These are phyloP conservation scores for Rhamphomyia laevipes DNA, from an alignment of 2,888 invertebrate species.

Conservation along the genomic window DNA sequence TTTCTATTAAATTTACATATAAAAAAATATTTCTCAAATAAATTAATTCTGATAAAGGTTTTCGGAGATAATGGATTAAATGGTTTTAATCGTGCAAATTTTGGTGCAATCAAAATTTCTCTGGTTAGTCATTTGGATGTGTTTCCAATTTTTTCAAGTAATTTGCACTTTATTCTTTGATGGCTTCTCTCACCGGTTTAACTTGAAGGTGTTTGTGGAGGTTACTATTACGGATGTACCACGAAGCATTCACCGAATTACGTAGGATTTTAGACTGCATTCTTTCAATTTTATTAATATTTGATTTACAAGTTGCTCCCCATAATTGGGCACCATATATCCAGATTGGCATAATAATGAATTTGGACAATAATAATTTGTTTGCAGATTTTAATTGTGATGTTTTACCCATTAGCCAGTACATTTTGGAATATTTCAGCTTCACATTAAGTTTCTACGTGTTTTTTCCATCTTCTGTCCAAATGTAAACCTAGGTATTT, in stretches of 20 bases:
- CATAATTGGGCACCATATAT: slow-evolving; percentile 1
- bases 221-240: slow-evolving; percentile 1
- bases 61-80: too few relatives aligned
- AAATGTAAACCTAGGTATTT: too few relatives aligned
- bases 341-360: slow-evolving; percentile 2
- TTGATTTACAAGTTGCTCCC: background rate
- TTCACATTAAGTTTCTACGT: slow-evolving; percentile 1
- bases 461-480: background rate
- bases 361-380: slow-evolving; percentile 1
- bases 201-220: background rate
- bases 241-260: slow-evolving; percentile 1
- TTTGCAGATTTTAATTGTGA: background rate
- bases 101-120: too few relatives aligned
- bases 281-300: background rate
- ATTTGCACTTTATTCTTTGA: too few relatives aligned
- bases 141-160: too few relatives aligned
- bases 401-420: slow-evolving; percentile 1
- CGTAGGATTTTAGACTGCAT: slow-evolving; percentile 1
- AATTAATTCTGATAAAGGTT: too few relatives aligned
- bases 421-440: background rate
- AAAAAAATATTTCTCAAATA: too few relatives aligned
- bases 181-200: too few relatives aligned
- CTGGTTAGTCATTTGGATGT: too few relatives aligned
- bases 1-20: too few relatives aligned
- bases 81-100: too few relatives aligned